These are phyloP conservation scores for Boulengeromyrus knoepffleri DNA, from an alignment of 2,113 vertebrate genomes.

Conservation along the genomic window DNA sequence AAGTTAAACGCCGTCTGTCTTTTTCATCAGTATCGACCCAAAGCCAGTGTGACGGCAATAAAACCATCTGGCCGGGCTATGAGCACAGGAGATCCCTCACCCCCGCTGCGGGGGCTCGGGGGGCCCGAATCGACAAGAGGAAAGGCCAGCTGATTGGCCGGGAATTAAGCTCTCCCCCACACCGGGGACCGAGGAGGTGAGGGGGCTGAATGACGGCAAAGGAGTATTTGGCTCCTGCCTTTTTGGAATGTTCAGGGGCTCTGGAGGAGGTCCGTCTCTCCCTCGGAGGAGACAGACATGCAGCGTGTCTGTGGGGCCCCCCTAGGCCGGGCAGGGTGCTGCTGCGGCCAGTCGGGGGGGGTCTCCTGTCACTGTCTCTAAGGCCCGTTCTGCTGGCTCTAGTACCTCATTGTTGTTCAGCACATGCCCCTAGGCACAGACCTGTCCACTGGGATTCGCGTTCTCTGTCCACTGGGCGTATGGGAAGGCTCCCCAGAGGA, in stretches of 20 bases:
- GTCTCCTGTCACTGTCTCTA: neutral
- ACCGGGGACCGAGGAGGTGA: neutral
- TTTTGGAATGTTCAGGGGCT: neutral
- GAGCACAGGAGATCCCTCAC: too few relatives aligned
- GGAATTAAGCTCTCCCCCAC: neutral
- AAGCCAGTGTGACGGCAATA: neutral
- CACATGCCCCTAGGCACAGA: neutral
- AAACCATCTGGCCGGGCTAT: neutral
- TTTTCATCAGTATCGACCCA: slow-evolving; percentile 1
- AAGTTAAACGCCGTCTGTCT: neutral
- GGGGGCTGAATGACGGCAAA: neutral
- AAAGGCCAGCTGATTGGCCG: neutral
- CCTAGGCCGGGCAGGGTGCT: neutral
- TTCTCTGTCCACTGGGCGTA: neutral
- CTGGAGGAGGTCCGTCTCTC: neutral
- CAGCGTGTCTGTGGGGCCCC: neutral
- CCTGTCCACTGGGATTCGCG: neutral
- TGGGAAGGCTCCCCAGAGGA: too few relatives aligned
- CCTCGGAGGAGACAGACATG: neutral
- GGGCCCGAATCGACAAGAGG: neutral
- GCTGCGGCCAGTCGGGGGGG: neutral
- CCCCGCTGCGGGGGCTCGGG: neutral
- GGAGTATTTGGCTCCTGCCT: neutral
- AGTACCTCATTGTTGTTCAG: neutral
- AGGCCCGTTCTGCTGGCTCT: neutral